These are phyloP conservation scores for Drosophila kanekoi DNA, from an alignment of 2,888 invertebrate genomes.

Conservation along the genomic window DNA sequence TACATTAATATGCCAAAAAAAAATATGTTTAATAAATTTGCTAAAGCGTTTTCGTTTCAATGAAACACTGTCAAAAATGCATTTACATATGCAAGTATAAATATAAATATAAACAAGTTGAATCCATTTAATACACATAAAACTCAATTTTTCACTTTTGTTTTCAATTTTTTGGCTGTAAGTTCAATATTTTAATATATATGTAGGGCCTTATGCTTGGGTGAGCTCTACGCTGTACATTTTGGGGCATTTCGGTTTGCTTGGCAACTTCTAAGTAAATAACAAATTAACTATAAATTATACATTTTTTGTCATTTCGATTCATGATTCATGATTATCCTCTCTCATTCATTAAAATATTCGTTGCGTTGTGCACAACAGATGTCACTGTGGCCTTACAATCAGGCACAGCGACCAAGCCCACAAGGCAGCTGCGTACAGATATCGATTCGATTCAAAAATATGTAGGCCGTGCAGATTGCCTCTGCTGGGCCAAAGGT, in stretches of 20 bases:
- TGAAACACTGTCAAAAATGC: conserved; percentile 61
- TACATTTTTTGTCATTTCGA: too few species aligned
- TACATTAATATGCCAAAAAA: conserved; percentile 35
- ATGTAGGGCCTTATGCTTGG: conserved; percentile 5
- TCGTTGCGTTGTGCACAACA: background rate
- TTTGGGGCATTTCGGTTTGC: background rate
- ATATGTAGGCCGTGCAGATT: background rate
- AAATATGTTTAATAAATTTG: conserved; percentile 53
- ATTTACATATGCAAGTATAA: conserved; percentile 63
- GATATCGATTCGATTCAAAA: conserved; percentile 30
- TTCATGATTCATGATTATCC: too few species aligned
- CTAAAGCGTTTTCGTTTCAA: conserved; percentile 37
- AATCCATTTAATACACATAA: conserved; percentile 52
- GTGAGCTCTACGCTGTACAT: background rate
- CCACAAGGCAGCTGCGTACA: conserved; percentile 6
- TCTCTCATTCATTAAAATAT: background rate
- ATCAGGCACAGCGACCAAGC: too few species aligned
- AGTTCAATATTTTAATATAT: conserved; percentile 14
- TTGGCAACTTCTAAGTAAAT: too few species aligned
- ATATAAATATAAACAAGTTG: conserved; percentile 9
- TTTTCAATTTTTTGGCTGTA: conserved; percentile 33
- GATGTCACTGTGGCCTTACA: background rate
- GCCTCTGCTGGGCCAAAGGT: conserved; percentile 17
- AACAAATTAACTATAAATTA: background rate
- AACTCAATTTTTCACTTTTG: conserved; percentile 46